These are phyloP conservation scores for Natrix natrix DNA, from an alignment of 2,797 vertebrate species.

Conservation along the genomic window DNA sequence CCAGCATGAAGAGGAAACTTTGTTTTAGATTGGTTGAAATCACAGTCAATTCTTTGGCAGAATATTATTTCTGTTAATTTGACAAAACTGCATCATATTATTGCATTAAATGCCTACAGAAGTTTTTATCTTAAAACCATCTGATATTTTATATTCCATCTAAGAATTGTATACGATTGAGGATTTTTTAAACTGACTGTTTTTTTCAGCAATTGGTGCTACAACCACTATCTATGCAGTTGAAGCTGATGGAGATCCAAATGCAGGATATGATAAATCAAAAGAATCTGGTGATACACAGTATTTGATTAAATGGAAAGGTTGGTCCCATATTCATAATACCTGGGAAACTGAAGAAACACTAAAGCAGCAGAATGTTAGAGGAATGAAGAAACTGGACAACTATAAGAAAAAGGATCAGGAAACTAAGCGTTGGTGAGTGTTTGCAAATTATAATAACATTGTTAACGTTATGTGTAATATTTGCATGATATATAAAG, in stretches of 20 bases:
- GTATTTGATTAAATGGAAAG: constrained; percentile 99
- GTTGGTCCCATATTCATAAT: constrained; percentile 98
- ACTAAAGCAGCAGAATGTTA: constrained; percentile 94
- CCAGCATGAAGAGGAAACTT: neutral
- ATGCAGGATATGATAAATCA: constrained; percentile 81
- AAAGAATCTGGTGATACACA: constrained; percentile 88
- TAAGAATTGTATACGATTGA: neutral
- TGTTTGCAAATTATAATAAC: neutral
- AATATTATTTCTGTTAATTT: constrained; percentile 2
- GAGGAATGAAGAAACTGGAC: constrained; percentile 98
- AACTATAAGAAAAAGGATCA: constrained; percentile 98
- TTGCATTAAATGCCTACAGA: neutral
- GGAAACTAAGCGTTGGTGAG: constrained; percentile 91
- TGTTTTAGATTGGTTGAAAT: neutral
- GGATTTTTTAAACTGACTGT: neutral
- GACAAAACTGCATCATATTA: neutral
- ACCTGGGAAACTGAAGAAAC: constrained; percentile 99
- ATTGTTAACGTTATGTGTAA: neutral
- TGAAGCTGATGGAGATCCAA: constrained; percentile 95
- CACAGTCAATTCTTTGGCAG: neutral
- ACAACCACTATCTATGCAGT: constrained; percentile 94
- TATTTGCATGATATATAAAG: neutral
- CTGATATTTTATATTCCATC: neutral
- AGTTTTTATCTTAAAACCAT: constrained; percentile 1
- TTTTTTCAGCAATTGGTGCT: constrained; percentile 85